These are phyloP conservation scores for Idaea biselata DNA, from an alignment of 2,888 invertebrate genomes.

Conservation along the genomic window DNA sequence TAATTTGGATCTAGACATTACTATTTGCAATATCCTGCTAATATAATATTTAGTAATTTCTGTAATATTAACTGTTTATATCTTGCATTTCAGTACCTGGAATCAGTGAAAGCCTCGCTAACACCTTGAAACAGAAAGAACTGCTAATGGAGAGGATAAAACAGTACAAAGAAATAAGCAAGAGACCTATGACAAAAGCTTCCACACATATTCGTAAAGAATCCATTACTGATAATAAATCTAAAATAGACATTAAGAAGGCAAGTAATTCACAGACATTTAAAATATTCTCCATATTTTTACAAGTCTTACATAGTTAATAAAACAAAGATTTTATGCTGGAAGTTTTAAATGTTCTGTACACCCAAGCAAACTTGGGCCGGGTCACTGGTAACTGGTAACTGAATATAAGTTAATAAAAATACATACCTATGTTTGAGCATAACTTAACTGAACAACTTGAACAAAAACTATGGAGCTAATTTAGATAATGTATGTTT, in stretches of 20 bases:
- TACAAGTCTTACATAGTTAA: neutral
- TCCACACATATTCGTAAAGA: conserved; percentile 47
- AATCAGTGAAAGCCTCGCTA: conserved; percentile 75
- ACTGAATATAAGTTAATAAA: too few species aligned
- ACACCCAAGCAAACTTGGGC: too few species aligned
- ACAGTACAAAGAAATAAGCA: conserved; percentile 75
- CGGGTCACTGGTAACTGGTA: too few species aligned
- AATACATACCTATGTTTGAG: too few species aligned
- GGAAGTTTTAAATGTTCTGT: too few species aligned
- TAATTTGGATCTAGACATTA: too few species aligned
- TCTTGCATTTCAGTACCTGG: conserved; percentile 60
- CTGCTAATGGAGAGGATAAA: conserved; percentile 73
- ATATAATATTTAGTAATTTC: conserved; percentile 1
- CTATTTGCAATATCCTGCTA: neutral
- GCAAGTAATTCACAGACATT: conserved; percentile 24
- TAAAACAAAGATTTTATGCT: too few species aligned
- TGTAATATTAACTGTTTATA: neutral
- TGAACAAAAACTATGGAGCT: too few species aligned
- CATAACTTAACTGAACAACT: too few species aligned
- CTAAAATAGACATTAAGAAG: conserved; percentile 44
- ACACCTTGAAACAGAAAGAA: conserved; percentile 73
- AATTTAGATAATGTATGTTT: too few species aligned
- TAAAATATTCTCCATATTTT: conserved; percentile 3
- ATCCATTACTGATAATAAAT: conserved; percentile 40
- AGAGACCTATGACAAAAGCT: conserved; percentile 58